phyloP scores from a whole-genome alignment of 2,797 vertebrate genomes.

The Anabacerthia variegaticeps region DNA sequence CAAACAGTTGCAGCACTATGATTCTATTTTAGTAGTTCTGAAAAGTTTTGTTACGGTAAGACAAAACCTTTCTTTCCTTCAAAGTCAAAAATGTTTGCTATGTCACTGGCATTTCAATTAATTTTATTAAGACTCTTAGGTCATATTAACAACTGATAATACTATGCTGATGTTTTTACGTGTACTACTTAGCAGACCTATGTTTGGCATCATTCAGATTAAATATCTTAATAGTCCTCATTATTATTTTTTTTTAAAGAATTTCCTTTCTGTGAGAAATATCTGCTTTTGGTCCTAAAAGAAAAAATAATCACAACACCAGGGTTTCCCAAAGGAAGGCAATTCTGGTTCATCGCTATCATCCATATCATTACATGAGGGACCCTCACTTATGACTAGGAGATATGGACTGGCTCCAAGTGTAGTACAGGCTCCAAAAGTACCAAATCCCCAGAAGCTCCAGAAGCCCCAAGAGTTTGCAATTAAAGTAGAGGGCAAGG shows the following conservation, averaged over 20 bases:
- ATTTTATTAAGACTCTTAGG: neutral
- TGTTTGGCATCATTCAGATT: neutral
- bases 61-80: neutral
- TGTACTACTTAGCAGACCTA: neutral
- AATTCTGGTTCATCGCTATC: neutral
- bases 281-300: neutral
- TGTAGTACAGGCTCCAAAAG: neutral
- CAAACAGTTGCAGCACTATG: neutral
- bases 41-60: neutral
- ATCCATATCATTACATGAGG: neutral
- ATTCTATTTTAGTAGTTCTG: slow-evolving; percentile 7
- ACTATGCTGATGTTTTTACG: neutral
- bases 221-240: neutral
- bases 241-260: neutral
- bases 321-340: neutral
- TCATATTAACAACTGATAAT: neutral
- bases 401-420: neutral
- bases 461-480: neutral
- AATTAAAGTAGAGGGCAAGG: neutral
- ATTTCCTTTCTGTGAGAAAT: neutral
- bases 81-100: slow-evolving; percentile 6
- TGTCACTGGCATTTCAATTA: neutral
- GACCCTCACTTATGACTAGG: neutral
- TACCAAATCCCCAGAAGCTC: neutral
- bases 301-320: neutral